A percentile compares a stretch with the other conserved stretches of the same genome.
Conservation (phyloP, 2,113 vertebrate genomes). For the Chascanopsetta lugubris region DNA sequence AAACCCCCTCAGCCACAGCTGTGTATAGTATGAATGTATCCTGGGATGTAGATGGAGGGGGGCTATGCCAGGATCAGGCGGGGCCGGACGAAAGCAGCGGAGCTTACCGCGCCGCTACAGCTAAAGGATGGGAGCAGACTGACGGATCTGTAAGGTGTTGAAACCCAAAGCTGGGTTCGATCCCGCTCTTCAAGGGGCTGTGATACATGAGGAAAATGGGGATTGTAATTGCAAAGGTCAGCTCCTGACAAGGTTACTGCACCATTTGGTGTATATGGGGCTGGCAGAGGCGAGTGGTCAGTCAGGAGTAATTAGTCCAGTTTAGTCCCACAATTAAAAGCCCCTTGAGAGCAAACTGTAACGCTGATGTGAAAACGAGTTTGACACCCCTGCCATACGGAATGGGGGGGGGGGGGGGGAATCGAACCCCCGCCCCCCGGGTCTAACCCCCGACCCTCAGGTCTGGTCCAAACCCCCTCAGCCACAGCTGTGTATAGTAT, state of each 20-base stretch:
- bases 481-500: too few species aligned
- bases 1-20: too few species aligned
- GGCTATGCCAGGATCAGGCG: conserved; percentile 13
- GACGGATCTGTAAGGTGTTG: too few species aligned
- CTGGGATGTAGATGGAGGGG: conserved; percentile 12
- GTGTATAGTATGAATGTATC: conserved; percentile 9
- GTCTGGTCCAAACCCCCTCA: too few species aligned
- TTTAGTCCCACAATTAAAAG: too few species aligned
- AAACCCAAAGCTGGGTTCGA: neutral
- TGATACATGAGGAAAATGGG: conserved; percentile 41
- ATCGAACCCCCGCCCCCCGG: too few species aligned
- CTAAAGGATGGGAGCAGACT: neutral
- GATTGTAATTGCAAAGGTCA: conserved; percentile 62
- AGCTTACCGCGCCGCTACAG: conserved; percentile 25
- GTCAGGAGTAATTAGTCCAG: too few species aligned
- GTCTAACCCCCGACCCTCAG: too few species aligned
- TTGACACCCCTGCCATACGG: too few species aligned
- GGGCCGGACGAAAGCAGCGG: conserved; percentile 2
- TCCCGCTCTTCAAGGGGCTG: conserved; percentile 3
- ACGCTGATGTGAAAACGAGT: too few species aligned
- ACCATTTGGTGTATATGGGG: conserved; percentile 43
- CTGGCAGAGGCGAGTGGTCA: conserved; percentile 60
- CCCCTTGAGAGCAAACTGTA: too few species aligned
- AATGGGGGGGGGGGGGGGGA: too few species aligned
- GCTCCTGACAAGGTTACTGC: conserved; percentile 73